Evolutionary conservation across 2,888 invertebrate species (phyloP), one percentile per base, ranked within the genome.

Genomic region (Aspidiotus rigidus): DNA sequence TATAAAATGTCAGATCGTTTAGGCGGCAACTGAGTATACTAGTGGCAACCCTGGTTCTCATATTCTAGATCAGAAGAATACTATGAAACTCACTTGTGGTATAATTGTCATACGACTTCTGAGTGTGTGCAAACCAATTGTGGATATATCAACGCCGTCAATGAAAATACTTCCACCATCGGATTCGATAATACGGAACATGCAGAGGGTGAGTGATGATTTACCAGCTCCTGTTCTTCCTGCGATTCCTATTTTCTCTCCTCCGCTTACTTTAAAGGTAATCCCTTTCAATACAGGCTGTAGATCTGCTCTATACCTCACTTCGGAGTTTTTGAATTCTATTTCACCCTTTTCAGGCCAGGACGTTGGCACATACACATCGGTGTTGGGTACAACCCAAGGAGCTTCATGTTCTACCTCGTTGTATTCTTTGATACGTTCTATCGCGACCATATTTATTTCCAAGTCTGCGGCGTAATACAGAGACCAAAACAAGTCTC

Each of bases 401-500:
- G 67, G 39, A 1, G 67, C 67, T 54, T 67, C 84, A 77, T 88
- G 90, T 64, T 85, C 83, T 0, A 90, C 88, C 77, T 93, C 93
- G 0, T 89, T 87, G 76, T 97, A 98, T 77, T 98, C 97, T 77
- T 95, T 93, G 76, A 97, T 93, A 77, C 98, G 86, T 79, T 98
- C 97, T 1, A 97, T 95, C 3, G 96, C 92, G 0, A 97, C 96
- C 74, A 97, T 94, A 78, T 97, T 97, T 0, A 96, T 94, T 81
- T 98, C 98, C 57, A 98, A 89, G 77, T 97, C 96, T 1, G 93
- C 92, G 0, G 93, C 90, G 91, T 95, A 94, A 73, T 96, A 83
- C 39, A 98, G 95, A 74, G 98, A 81, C 93, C 95, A 96, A 80
- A 96, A 98, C 56, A 98, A 81, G 0, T 93, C 93, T 83, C 93